Conservation (phyloP, 2,888 invertebrate genomes). For the Scaptomyza parva region DNA sequence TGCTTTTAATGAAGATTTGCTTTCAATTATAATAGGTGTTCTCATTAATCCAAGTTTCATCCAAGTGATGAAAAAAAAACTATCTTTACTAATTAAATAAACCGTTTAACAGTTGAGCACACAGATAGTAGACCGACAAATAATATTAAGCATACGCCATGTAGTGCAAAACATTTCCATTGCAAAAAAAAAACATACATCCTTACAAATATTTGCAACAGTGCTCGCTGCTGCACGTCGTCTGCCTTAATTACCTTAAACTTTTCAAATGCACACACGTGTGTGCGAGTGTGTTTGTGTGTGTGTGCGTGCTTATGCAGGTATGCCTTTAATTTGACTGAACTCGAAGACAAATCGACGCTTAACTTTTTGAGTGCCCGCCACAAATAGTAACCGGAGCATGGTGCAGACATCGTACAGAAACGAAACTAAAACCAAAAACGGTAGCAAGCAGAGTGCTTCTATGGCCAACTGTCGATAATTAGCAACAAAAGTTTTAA, state of each 20-base stretch:
- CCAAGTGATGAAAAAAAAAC: too few species aligned
- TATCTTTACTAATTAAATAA: slow-evolving; percentile 27
- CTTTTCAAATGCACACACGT: slow-evolving; percentile 2
- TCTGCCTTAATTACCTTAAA: slow-evolving; percentile 49
- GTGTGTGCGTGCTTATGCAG: background rate
- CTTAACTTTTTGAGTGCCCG: slow-evolving; percentile 58
- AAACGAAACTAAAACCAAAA: slow-evolving; percentile 29
- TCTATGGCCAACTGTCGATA: slow-evolving; percentile 69
- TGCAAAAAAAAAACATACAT: background rate
- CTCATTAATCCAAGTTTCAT: too few species aligned
- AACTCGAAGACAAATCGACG: slow-evolving; percentile 46
- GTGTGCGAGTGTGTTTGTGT: background rate
- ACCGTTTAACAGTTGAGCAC: slow-evolving; percentile 27
- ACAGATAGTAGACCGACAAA: slow-evolving; percentile 10
- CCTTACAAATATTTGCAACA: slow-evolving; percentile 16
- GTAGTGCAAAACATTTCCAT: slow-evolving; percentile 15
- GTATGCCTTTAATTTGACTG: slow-evolving; percentile 31
- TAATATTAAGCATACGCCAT: slow-evolving; percentile 47
- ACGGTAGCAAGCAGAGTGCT: slow-evolving; percentile 5
- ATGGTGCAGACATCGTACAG: slow-evolving; percentile 28
- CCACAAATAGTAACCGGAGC: slow-evolving; percentile 35
- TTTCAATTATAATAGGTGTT: too few species aligned
- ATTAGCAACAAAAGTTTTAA: slow-evolving; percentile 75
- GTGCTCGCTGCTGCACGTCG: slow-evolving; percentile 8
- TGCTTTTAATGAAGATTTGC: background rate